Conservation (phyloP, 2,113 vertebrate genomes). For the Passer montanus region DNA sequence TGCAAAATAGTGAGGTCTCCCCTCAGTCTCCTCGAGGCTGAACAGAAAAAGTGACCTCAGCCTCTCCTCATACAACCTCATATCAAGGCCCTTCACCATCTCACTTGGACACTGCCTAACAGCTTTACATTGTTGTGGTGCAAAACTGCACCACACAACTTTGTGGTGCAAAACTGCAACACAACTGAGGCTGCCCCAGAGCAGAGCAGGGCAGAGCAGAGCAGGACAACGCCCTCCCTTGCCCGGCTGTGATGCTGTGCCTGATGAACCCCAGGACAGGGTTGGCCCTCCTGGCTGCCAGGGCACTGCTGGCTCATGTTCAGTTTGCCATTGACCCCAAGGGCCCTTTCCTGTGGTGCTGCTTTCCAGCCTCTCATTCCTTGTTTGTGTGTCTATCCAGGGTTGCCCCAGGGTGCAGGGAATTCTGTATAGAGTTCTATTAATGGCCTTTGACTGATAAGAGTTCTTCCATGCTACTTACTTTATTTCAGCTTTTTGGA, state of each 20-base stretch:
- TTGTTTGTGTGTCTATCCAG: background rate
- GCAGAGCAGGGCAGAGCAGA: no score
- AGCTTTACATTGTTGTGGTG: no score
- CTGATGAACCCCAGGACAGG: background rate
- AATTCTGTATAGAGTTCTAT: background rate
- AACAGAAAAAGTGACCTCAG: background rate
- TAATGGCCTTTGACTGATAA: background rate
- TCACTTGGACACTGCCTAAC: no score
- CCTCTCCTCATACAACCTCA: fast-evolving
- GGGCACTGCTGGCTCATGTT: background rate
- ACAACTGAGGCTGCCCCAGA: no score
- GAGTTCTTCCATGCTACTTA: background rate
- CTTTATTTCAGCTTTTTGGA: background rate
- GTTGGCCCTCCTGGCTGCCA: background rate
- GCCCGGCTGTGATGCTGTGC: no score
- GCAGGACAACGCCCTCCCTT: no score
- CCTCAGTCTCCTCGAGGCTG: no score
- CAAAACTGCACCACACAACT: no score
- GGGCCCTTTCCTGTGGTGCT: background rate
- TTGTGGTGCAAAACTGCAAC: no score
- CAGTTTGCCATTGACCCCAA: fast-evolving
- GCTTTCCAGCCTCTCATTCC: background rate
- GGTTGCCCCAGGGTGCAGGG: no score
- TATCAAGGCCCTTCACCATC: background rate
- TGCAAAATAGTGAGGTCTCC: background rate